Evolutionary conservation across 2,797 vertebrate species (phyloP).

Genomic region (Heteromormyrus szaboi): DNA sequence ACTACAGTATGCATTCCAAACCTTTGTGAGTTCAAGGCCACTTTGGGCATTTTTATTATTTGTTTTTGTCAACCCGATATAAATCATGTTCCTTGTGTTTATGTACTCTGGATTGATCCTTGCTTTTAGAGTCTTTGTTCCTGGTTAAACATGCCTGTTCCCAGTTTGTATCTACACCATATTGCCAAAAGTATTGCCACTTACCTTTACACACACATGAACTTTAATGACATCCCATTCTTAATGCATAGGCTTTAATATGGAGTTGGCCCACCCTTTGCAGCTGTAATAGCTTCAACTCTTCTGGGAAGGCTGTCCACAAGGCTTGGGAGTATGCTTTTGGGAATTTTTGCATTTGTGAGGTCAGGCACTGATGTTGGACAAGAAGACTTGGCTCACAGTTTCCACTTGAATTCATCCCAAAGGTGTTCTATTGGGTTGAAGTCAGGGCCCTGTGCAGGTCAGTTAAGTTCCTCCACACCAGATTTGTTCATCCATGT

Average conservation of each 20-base stretch:
- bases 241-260: too few relatives aligned
- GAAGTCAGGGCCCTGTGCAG: too few relatives aligned
- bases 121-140: background rate
- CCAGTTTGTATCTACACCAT: background rate
- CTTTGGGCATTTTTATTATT: background rate
- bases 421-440: too few relatives aligned
- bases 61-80: background rate
- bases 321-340: background rate
- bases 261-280: background rate
- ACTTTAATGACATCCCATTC: too few relatives aligned
- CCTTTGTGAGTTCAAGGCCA: background rate
- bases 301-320: background rate
- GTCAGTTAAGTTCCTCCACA: too few relatives aligned
- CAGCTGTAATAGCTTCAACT: background rate
- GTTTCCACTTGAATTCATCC: too few relatives aligned
- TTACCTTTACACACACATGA: background rate
- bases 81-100: background rate
- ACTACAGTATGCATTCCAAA: background rate
- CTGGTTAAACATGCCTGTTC: background rate
- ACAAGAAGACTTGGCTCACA: too few relatives aligned
- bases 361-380: too few relatives aligned
- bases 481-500: too few relatives aligned
- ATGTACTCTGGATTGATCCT: background rate
- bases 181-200: background rate
- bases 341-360: too few relatives aligned